These are phyloP conservation scores for Ariopsis seemanni DNA, from an alignment of 2,113 vertebrate genomes.

Conservation along the genomic window DNA sequence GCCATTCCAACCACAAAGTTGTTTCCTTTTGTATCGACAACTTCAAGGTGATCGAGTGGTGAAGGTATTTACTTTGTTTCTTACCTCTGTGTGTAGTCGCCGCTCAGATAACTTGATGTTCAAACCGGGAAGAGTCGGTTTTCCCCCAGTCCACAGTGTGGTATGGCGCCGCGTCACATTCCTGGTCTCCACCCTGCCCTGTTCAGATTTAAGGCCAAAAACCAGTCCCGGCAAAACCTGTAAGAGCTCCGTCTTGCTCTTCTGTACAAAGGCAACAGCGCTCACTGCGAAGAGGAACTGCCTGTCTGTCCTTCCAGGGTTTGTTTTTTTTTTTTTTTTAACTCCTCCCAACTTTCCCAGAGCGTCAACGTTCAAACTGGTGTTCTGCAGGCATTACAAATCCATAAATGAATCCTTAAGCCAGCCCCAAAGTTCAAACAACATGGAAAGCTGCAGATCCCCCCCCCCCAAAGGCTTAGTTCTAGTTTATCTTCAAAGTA, in stretches of 20 bases:
- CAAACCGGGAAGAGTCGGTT: conserved; percentile 13
- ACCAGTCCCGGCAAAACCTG: conserved; percentile 51
- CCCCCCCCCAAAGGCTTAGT: not conserved
- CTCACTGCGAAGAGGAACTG: conserved; percentile 31
- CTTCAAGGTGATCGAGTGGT: not conserved
- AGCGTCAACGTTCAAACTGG: conserved; percentile 40
- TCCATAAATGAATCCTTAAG: not conserved
- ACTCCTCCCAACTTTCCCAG: conserved; percentile 50
- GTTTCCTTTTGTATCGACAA: not conserved
- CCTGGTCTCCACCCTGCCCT: conserved; percentile 56
- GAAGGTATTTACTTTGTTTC: conserved; percentile 14
- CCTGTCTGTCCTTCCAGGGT: conserved; percentile 34
- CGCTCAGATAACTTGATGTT: conserved; percentile 18
- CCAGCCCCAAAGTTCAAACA: conserved; percentile 17
- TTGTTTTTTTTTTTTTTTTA: conserved; percentile 7
- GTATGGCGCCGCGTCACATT: conserved; percentile 48
- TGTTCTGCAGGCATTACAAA: not conserved
- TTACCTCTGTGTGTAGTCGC: conserved; percentile 45
- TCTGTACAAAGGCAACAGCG: conserved; percentile 26
- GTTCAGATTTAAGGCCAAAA: conserved; percentile 45
- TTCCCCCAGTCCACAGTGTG: conserved; percentile 31
- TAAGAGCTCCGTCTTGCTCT: conserved; percentile 43
- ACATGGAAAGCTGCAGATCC: not conserved
- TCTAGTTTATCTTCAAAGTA: not conserved
- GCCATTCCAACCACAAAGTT: not conserved